These are phyloP conservation scores for Mechanitis mazaeus DNA, from an alignment of 2,888 invertebrate genomes.

Conservation along the genomic window DNA sequence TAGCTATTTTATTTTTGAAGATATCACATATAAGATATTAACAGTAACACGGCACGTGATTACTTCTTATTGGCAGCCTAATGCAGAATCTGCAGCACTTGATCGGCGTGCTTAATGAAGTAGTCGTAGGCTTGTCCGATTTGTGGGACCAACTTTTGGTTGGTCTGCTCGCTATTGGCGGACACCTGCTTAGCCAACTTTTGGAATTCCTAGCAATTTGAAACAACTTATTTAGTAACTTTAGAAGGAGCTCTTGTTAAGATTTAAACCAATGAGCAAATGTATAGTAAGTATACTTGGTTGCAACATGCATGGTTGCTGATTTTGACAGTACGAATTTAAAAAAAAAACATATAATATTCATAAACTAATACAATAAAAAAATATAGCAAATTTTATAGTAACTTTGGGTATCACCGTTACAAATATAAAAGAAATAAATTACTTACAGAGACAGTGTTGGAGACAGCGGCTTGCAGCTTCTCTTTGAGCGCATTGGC, in stretches of 20 bases:
- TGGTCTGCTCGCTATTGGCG: slow-evolving; percentile 51
- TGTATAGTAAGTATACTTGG: too few species aligned
- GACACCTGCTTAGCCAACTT: slow-evolving; percentile 59
- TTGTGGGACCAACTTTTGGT: slow-evolving; percentile 61
- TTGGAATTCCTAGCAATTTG: slow-evolving; percentile 48
- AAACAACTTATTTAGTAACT: neutral
- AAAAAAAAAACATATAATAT: too few species aligned
- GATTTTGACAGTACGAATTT: too few species aligned
- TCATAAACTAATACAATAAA: too few species aligned
- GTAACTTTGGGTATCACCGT: too few species aligned
- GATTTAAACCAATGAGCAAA: too few species aligned
- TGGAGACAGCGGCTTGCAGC: slow-evolving; percentile 51
- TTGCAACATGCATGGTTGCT: too few species aligned
- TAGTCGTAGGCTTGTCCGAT: slow-evolving; percentile 61
- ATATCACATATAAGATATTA: slow-evolving; percentile 10
- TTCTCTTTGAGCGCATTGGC: slow-evolving; percentile 49
- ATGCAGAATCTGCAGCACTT: slow-evolving; percentile 60
- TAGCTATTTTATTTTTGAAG: slow-evolving; percentile 12
- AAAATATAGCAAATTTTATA: too few species aligned
- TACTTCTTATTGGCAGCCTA: slow-evolving; percentile 62
- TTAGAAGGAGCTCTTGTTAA: too few species aligned
- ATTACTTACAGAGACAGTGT: slow-evolving; percentile 43
- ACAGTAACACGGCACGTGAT: slow-evolving; percentile 10
- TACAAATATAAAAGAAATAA: too few species aligned
- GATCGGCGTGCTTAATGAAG: slow-evolving; percentile 55